Conservation (phyloP, 2,888 invertebrate species). For the Blomia tropicalis region DNA sequence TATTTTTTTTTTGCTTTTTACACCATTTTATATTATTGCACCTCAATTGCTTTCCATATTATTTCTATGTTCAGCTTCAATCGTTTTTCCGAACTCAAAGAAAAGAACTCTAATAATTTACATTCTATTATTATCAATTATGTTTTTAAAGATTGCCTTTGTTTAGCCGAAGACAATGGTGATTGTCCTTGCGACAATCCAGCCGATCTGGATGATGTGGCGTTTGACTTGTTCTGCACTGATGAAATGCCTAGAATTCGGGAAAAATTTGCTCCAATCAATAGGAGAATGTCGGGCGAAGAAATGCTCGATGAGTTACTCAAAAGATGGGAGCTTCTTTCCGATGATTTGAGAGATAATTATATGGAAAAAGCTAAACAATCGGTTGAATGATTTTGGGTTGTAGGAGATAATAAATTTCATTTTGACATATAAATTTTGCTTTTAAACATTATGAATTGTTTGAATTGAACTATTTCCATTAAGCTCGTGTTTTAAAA, state of each 20-base stretch:
- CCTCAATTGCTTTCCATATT: no score
- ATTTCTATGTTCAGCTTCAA: no score
- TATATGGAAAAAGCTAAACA: background rate
- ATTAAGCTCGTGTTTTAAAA: no score
- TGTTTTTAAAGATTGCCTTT: constrained; percentile 6
- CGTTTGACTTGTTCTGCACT: constrained; percentile 20
- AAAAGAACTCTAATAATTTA: no score
- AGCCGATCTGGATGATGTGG: background rate
- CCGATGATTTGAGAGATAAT: background rate
- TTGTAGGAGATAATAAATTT: background rate
- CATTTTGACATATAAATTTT: background rate
- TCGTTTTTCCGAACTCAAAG: no score
- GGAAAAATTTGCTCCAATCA: background rate
- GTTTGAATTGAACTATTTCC: no score
- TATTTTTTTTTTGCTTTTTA: background rate
- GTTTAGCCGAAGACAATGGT: background rate
- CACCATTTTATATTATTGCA: no score
- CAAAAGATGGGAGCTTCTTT: constrained; percentile 1
- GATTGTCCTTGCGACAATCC: no score
- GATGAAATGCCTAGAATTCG: constrained; percentile 20
- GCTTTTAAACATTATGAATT: background rate
- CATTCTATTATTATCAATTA: no score
- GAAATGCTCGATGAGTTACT: constrained; percentile 17
- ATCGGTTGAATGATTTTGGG: background rate
- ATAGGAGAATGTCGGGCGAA: constrained; percentile 10